phyloP scores from a whole-genome alignment of 2,113 vertebrate species.

The Rhynchopsitta pachyrhyncha region DNA sequence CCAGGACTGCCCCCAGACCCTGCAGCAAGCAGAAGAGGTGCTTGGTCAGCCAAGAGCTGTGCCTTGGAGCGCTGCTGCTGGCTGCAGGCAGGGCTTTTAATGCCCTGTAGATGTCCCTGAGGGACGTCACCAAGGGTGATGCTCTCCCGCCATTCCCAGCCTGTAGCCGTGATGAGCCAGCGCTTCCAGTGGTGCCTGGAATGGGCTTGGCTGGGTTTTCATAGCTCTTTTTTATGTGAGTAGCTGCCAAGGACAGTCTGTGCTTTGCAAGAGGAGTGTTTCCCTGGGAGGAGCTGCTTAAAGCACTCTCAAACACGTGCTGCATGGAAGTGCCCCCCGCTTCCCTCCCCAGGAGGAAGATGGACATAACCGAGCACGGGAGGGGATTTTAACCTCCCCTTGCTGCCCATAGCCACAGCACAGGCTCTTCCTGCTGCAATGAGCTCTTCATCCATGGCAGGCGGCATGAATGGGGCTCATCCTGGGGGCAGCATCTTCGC shows the following conservation, averaged over 20 bases:
- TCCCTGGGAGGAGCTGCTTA: background rate
- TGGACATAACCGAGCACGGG: accelerated
- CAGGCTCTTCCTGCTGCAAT: background rate
- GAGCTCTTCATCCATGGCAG: background rate
- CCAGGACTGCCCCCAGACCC: background rate
- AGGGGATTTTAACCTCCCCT: background rate
- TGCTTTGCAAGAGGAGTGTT: background rate
- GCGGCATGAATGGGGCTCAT: background rate
- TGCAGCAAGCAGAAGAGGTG: accelerated
- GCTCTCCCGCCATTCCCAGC: background rate
- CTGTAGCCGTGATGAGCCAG: background rate
- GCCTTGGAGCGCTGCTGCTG: background rate
- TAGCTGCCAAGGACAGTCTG: background rate
- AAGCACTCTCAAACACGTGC: background rate
- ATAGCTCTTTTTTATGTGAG: background rate
- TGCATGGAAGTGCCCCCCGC: accelerated
- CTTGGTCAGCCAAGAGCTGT: background rate
- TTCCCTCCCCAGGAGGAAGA: accelerated
- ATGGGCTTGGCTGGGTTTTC: background rate
- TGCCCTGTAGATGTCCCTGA: background rate
- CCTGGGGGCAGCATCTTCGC: background rate
- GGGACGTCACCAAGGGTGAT: background rate
- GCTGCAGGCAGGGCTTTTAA: no score
- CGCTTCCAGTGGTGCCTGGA: background rate
- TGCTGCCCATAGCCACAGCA: background rate